phyloP scores from a whole-genome alignment of 2,797 vertebrate genomes.

The Mastacembelus armatus region DNA sequence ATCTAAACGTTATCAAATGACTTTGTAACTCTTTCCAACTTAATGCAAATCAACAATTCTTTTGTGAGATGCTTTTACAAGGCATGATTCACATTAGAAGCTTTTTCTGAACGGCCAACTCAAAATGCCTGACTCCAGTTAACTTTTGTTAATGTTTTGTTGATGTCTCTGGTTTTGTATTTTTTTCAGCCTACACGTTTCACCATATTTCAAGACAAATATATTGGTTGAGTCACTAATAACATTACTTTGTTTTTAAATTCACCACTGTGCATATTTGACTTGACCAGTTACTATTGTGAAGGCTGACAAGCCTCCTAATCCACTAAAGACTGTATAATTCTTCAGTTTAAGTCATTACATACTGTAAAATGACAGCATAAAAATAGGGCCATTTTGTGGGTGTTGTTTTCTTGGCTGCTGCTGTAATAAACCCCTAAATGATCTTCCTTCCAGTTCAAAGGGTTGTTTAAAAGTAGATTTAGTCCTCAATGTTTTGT shows the following conservation, averaged over 20 bases:
- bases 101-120: too few relatives aligned
- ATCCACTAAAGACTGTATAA: background rate
- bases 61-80: too few relatives aligned
- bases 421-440: slow-evolving; percentile 14
- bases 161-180: too few relatives aligned
- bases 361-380: background rate
- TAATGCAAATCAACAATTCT: too few relatives aligned
- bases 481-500: slow-evolving; percentile 26
- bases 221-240: too few relatives aligned
- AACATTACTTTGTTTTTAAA: background rate
- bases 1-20: too few relatives aligned
- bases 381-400: background rate
- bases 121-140: too few relatives aligned
- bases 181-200: too few relatives aligned
- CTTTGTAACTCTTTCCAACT: too few relatives aligned
- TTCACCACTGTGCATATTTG: background rate
- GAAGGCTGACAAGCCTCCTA: background rate
- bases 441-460: slow-evolving; percentile 5
- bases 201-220: too few relatives aligned
- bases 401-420: background rate
- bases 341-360: background rate
- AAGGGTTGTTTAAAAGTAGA: slow-evolving; percentile 25
- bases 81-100: too few relatives aligned
- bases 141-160: too few relatives aligned
- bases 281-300: background rate